Base-by-base conservation (phyloP, 1,140 invertebrate genomes). In the Drosophila repleta region DNA sequence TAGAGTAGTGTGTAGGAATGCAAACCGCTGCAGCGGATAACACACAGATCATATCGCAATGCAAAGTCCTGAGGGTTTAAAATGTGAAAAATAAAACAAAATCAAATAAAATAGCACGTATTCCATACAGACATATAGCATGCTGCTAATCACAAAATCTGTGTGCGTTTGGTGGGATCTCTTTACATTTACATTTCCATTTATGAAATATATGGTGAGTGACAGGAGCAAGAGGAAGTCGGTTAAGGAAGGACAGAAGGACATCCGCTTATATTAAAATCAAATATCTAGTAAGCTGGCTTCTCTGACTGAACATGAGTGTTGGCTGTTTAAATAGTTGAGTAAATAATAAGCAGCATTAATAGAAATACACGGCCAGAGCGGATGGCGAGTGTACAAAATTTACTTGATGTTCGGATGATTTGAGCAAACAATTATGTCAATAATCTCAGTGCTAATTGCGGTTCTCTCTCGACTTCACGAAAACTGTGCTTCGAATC, bases 361-460 rank as follows among this genome's bases (percentile, higher is more conserved):
- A 64, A 64, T 64, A 57, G 26, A 46, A 45, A 48, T 48, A 58
- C 24, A 41, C 55, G 24, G 18, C n/a, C 7, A 26, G 18, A 17
- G 5, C 15, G 11, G 51, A 11, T 10, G 29, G 17, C 37, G n/a
- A 39, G 48, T 32, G 15, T 26, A 13, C 21, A 18, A 29, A n/a
- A 0, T 11, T 29, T 29, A 61, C 37, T 65, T 70, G 70, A 81
- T 63, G 60, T 80, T 76, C 32, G 61, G 52, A 67, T 84, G 74
- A 84, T 75, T 80, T 85, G 69, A 51, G 71, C 74, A 80, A 85
- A 80, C 74, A 74, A 70, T 68, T 77, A 52, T 66, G 77, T 76
- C 68, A 80, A 74, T 58, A 81, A 75, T 65, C 87, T 81, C 76
- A 87, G 87, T 81, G 81, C 82, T 85, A 85, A 85, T 85, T 87